Evolutionary conservation across 2,113 vertebrate genomes (phyloP).

Genomic region (Epinephelus cyanopodus): DNA sequence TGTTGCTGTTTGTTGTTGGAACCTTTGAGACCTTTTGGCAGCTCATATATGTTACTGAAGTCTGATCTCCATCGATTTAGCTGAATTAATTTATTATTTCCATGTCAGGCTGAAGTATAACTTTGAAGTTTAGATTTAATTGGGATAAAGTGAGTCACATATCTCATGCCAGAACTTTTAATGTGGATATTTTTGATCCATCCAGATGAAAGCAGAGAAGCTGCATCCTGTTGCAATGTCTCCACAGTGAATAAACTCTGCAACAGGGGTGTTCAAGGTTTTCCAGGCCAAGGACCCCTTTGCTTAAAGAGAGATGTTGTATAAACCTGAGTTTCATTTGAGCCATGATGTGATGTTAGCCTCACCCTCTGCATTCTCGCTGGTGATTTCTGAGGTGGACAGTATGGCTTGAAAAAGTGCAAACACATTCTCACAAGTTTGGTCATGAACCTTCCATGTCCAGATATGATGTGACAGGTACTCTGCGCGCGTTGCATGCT

Average conservation of each 20-base stretch:
- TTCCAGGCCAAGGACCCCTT: too few relatives aligned
- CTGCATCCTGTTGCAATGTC: not conserved
- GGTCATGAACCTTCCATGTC: too few relatives aligned
- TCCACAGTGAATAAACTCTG: not conserved
- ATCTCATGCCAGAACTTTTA: not conserved
- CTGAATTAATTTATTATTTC: not conserved
- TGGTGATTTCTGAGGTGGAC: too few relatives aligned
- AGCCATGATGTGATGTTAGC: too few relatives aligned
- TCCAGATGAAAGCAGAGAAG: conserved; percentile 12
- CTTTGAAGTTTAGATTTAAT: conserved; percentile 28
- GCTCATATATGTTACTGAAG: not conserved
- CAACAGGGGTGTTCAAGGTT: not conserved
- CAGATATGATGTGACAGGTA: too few relatives aligned
- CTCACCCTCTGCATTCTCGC: too few relatives aligned
- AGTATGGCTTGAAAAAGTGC: too few relatives aligned
- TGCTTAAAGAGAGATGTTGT: too few relatives aligned
- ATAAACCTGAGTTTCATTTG: too few relatives aligned
- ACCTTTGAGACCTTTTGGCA: conserved; percentile 16
- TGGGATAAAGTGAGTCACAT: not conserved
- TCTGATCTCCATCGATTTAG: not conserved
- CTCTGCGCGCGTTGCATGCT: too few relatives aligned
- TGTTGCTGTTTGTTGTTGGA: conserved; percentile 2
- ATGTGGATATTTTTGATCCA: conserved; percentile 2
- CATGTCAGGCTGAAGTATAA: not conserved
- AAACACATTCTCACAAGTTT: too few relatives aligned